These are phyloP conservation scores for Pangasius djambal DNA, from an alignment of 2,797 vertebrate genomes.

Conservation along the genomic window DNA sequence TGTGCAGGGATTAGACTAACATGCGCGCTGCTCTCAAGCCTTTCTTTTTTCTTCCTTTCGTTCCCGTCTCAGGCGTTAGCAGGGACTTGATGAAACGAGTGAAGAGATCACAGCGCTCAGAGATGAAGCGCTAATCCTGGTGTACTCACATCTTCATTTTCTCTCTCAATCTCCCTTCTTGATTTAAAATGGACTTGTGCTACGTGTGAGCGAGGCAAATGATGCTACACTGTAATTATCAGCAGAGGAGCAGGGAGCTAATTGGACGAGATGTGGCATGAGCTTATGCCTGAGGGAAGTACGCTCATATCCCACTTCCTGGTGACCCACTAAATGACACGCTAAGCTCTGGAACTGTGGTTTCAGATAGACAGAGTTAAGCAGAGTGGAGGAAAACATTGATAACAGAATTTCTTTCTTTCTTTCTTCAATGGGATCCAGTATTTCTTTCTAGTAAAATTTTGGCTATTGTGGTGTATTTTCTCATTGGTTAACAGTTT, in stretches of 20 bases:
- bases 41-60: constrained; percentile 25
- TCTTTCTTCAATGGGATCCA: not conserved
- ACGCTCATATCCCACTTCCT: constrained; percentile 74
- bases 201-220: constrained; percentile 9
- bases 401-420: not conserved
- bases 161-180: not conserved
- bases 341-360: not conserved
- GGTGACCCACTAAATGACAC: constrained; percentile 70
- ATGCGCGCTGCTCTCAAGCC: constrained; percentile 53
- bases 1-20: constrained; percentile 57
- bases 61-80: not conserved
- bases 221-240: constrained; percentile 69
- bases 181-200: not conserved
- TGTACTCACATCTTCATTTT: not conserved
- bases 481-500: not conserved
- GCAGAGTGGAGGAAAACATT: constrained; percentile 3
- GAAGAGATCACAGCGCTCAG: constrained; percentile 30
- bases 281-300: constrained; percentile 70
- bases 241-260: constrained; percentile 72
- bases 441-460: not conserved
- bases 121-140: constrained; percentile 39
- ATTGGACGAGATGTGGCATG: constrained; percentile 80
- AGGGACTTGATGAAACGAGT: not conserved
- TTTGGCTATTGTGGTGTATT: not conserved
- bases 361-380: constrained; percentile 5